phyloP scores from a whole-genome alignment of 1,140 invertebrate species.

The Drosophila melanica region DNA sequence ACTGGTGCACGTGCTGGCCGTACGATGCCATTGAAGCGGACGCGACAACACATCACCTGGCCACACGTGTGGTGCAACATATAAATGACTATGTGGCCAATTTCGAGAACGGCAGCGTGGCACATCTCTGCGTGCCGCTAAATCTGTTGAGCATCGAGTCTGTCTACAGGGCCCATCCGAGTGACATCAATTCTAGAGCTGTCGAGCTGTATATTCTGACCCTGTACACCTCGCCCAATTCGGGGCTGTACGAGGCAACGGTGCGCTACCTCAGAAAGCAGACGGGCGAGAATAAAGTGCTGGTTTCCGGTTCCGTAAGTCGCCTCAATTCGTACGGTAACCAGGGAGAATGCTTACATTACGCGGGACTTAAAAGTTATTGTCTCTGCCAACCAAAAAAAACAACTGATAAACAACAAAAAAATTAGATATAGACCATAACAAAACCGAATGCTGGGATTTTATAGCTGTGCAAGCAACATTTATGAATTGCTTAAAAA shows the following conservation, averaged over 20 bases:
- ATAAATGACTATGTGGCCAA: constrained; percentile 78
- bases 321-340: constrained; percentile 86
- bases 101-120: constrained; percentile 66
- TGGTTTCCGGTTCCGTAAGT: constrained; percentile 85
- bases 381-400: constrained; percentile 84
- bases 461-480: too few species aligned
- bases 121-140: constrained; percentile 55
- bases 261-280: constrained; percentile 75
- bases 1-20: constrained; percentile 91
- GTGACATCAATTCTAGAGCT: constrained; percentile 18
- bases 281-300: constrained; percentile 45
- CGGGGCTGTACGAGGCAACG: constrained; percentile 87
- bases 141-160: constrained; percentile 38
- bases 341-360: constrained; percentile 85
- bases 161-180: constrained; percentile 53
- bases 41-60: constrained; percentile 83
- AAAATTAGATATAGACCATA: too few species aligned
- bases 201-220: constrained; percentile 71
- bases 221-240: constrained; percentile 85
- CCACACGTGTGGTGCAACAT: constrained; percentile 84
- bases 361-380: constrained; percentile 85
- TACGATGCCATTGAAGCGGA: constrained; percentile 84
- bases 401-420: too few species aligned
- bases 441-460: too few species aligned
- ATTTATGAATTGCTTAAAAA: too few species aligned